Evolutionary conservation across 2,888 invertebrate genomes (phyloP).

Genomic region (Melinaea menophilus): DNA sequence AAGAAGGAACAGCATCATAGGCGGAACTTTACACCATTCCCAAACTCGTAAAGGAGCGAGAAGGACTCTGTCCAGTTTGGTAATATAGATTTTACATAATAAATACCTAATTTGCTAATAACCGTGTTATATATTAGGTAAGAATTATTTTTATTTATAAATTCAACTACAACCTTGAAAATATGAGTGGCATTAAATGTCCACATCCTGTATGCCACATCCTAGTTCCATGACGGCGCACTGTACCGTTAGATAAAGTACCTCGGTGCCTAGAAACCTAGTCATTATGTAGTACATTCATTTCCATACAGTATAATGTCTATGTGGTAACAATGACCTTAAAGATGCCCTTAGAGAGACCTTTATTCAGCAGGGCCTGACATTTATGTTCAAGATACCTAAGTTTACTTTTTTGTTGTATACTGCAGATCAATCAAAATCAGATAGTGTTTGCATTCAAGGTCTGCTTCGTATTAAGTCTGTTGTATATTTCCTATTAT

Average conservation of each 20-base stretch:
- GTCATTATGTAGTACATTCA: no score
- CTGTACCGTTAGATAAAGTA: conserved; percentile 5
- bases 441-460: background rate
- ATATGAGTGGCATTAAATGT: conserved; percentile 60
- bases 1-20: no score
- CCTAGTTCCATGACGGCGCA: background rate
- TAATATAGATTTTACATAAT: no score
- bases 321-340: background rate
- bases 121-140: background rate
- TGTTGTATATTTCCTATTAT: background rate
- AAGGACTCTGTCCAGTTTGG: no score
- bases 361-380: background rate
- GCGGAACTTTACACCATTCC: no score
- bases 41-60: no score
- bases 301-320: background rate
- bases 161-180: conserved; percentile 53
- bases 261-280: background rate
- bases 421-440: background rate
- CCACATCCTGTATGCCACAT: conserved; percentile 49
- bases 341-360: background rate
- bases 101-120: background rate
- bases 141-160: background rate
- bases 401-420: background rate
- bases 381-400: background rate
- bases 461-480: background rate